phyloP scores from a whole-genome alignment of 1,140 invertebrate species.

The Zaprionus ornatus region DNA sequence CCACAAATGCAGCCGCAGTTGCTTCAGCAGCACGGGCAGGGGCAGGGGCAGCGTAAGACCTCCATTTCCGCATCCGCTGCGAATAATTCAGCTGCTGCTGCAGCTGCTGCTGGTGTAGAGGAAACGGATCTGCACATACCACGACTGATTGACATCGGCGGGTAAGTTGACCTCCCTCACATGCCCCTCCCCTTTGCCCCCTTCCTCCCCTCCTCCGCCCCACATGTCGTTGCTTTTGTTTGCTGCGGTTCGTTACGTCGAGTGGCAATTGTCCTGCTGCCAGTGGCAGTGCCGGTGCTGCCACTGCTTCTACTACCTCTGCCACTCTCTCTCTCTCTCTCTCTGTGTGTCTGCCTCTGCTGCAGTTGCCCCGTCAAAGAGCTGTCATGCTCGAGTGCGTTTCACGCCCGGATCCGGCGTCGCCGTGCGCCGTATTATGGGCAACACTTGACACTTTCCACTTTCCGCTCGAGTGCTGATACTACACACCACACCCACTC shows the following conservation, averaged over 20 bases:
- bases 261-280: slow-evolving; percentile 74
- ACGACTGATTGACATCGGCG: slow-evolving; percentile 85
- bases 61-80: slow-evolving; percentile 46
- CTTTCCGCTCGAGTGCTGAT: slow-evolving; percentile 51
- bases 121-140: slow-evolving; percentile 86
- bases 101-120: slow-evolving; percentile 50
- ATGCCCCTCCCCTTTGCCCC: neutral
- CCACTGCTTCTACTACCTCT: too few species aligned
- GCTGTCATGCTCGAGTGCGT: slow-evolving; percentile 69
- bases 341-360: neutral
- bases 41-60: slow-evolving; percentile 29
- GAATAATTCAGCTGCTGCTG: slow-evolving; percentile 59
- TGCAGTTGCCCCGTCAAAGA: slow-evolving; percentile 66
- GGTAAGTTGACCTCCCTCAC: slow-evolving; percentile 52
- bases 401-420: slow-evolving; percentile 40
- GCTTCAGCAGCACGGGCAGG: slow-evolving; percentile 11
- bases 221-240: slow-evolving; percentile 54
- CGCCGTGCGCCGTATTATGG: slow-evolving; percentile 65
- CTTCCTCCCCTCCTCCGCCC: neutral
- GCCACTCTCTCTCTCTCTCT: too few species aligned
- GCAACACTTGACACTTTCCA: slow-evolving; percentile 82
- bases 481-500: neutral
- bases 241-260: slow-evolving; percentile 74
- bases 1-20: slow-evolving; percentile 3
- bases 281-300: neutral